These are phyloP conservation scores for Alviniconcha marisindica DNA, from an alignment of 1,140 invertebrate species.

Conservation along the genomic window DNA sequence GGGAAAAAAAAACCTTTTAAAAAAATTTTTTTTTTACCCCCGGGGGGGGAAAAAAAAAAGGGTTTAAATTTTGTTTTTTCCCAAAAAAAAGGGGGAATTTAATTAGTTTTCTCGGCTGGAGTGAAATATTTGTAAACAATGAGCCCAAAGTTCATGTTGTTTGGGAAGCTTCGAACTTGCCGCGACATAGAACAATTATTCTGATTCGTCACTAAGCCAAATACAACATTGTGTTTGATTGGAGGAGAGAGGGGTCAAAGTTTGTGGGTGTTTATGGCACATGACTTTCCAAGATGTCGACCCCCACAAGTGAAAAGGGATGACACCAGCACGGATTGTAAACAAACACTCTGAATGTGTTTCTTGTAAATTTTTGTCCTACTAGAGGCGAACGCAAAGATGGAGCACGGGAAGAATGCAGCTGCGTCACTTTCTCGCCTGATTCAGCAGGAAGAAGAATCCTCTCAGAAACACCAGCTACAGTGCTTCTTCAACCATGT, in stretches of 20 bases:
- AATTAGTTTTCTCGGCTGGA: not conserved
- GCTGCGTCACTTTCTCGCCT: slow-evolving; percentile 25
- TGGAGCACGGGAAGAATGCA: slow-evolving; percentile 32
- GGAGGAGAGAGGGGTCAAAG: not conserved
- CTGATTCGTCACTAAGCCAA: slow-evolving; percentile 17
- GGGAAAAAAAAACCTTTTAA: too few relatives aligned
- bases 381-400: too few relatives aligned
- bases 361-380: too few relatives aligned
- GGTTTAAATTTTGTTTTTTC: too few relatives aligned
- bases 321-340: not conserved
- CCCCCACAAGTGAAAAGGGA: slow-evolving; percentile 25
- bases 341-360: too few relatives aligned
- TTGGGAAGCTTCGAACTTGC: slow-evolving; percentile 32
- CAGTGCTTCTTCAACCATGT: slow-evolving; percentile 73
- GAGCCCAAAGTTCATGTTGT: not conserved
- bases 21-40: too few relatives aligned
- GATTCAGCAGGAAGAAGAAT: slow-evolving; percentile 54
- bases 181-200: slow-evolving; percentile 18
- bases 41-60: too few relatives aligned
- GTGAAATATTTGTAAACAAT: not conserved
- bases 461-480: slow-evolving; percentile 59
- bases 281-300: slow-evolving; percentile 41
- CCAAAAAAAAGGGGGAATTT: too few relatives aligned
- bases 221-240: slow-evolving; percentile 18
- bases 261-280: slow-evolving; percentile 24